Evolutionary conservation across 2,888 invertebrate species (phyloP), one percentile per base, ranked within the genome.

Genomic region (Tribolium freemani): DNA sequence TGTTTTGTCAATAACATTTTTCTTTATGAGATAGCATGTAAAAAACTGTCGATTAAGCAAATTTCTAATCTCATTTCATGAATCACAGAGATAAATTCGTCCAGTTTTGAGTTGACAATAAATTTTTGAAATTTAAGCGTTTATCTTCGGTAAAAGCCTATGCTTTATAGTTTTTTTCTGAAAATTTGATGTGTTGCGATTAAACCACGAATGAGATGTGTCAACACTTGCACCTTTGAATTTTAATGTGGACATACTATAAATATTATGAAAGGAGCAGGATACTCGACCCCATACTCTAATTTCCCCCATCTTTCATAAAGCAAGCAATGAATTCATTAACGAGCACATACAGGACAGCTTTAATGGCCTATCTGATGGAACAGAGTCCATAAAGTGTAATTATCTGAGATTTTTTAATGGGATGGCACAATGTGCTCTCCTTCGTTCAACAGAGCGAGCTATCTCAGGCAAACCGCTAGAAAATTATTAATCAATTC

Each of bases 281-380:
- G 54, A n/a, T 46, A 26, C 66, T 66, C 9, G 51, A 31, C 50
- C 30, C 44, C 71, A 71, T 57, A 64, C 73, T 73, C 73, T 66
- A 66, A 66, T 66, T 53, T 38, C 38, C 48, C 71, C 74, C 74
- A 67, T 76, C 76, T 75, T 76, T 77, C 76, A 74, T 76, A 76
- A 77, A 73, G 74, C 75, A 67, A 63, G 77, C 75, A 73, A 78
- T 76, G 79, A 78, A 78, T 79, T 76, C 78, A 77, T 77, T 78
- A 80, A 73, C 71, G 75, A 26, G 60, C 69, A 74, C 66, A 76
- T 76, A 77, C 75, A 75, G 64, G 63, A 72, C 74, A 71, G 71
- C 73, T 74, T 79, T 80, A 80, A 80, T 79, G 79, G 77, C 76
- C 77, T 80, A 80, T 79, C 79, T 78, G 78, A 80, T 80, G 79